These are phyloP conservation scores for Troides helena DNA, from an alignment of 2,888 invertebrate species.

Conservation along the genomic window DNA sequence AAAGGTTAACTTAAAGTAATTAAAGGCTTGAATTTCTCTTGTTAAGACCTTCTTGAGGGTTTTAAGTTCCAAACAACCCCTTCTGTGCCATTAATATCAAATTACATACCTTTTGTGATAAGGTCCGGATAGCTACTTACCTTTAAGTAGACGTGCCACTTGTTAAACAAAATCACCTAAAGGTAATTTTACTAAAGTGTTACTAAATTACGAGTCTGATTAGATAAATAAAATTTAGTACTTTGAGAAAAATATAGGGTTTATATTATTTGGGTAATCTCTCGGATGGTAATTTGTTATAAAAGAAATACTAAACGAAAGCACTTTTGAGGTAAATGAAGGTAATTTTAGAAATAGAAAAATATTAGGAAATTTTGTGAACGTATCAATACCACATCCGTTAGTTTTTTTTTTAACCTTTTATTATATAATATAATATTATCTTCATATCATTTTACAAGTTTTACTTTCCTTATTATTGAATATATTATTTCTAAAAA, in stretches of 20 bases:
- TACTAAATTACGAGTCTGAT: not conserved
- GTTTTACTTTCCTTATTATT: too few relatives aligned
- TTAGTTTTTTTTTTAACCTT: too few relatives aligned
- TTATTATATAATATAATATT: too few relatives aligned
- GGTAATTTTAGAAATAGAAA: too few relatives aligned
- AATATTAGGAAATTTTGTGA: too few relatives aligned
- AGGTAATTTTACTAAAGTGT: not conserved
- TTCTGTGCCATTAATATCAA: conserved; percentile 14
- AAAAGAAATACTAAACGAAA: too few relatives aligned
- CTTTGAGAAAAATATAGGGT: not conserved
- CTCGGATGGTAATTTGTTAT: too few relatives aligned
- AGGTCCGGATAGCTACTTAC: conserved; percentile 8
- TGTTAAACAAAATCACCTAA: conserved; percentile 1
- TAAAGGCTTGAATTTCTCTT: conserved; percentile 2
- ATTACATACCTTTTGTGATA: conserved; percentile 7
- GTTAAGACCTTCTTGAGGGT: conserved; percentile 3
- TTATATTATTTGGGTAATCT: too few relatives aligned
- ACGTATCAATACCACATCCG: too few relatives aligned
- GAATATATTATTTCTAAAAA: too few relatives aligned
- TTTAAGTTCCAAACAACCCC: conserved; percentile 9
- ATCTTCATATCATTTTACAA: too few relatives aligned
- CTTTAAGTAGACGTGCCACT: not conserved
- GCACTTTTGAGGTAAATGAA: too few relatives aligned
- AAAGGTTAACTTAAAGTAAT: conserved; percentile 1
- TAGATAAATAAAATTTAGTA: not conserved